Percentiles rank a stretch among this genome's conserved stretches.
Conservation (phyloP, 2,113 vertebrate genomes). For the Stigmatopora argus region DNA sequence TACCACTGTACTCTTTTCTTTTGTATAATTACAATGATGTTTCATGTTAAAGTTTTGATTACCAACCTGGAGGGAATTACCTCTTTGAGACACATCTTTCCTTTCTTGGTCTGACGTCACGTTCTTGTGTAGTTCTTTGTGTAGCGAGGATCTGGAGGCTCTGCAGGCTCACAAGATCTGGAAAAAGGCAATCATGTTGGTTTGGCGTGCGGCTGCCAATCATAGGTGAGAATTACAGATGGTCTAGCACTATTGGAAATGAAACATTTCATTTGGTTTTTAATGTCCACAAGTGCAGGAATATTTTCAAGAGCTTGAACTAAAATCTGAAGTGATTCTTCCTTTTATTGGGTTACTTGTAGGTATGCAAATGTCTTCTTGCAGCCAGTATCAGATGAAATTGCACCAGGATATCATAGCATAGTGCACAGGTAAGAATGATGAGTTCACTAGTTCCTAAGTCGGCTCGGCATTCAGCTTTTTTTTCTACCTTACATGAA, state of each 20-base stretch:
- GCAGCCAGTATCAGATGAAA: slow-evolving; percentile 94
- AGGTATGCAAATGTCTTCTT: slow-evolving; percentile 97
- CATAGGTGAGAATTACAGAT: slow-evolving; percentile 74
- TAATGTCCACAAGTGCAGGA: neutral
- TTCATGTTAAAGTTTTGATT: neutral
- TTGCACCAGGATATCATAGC: slow-evolving; percentile 93
- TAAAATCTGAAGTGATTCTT: neutral
- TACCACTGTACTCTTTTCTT: no score
- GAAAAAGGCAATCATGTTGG: slow-evolving; percentile 98
- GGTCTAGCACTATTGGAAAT: neutral
- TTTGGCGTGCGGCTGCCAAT: slow-evolving; percentile 96
- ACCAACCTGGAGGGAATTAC: neutral
- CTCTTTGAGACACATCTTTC: neutral
- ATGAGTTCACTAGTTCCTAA: neutral
- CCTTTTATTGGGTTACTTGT: slow-evolving; percentile 28
- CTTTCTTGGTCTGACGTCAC: neutral
- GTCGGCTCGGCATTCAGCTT: neutral
- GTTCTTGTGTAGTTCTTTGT: slow-evolving; percentile 76
- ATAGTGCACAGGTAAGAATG: slow-evolving; percentile 88
- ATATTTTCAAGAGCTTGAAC: neutral
- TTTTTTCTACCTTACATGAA: neutral
- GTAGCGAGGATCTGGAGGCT: slow-evolving; percentile 93
- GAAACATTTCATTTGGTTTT: no score
- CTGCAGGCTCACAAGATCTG: slow-evolving; percentile 98
- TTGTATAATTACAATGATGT: neutral